Evolutionary conservation across 1,140 invertebrate species (phyloP).

Genomic region (Drosophila nannoptera): DNA sequence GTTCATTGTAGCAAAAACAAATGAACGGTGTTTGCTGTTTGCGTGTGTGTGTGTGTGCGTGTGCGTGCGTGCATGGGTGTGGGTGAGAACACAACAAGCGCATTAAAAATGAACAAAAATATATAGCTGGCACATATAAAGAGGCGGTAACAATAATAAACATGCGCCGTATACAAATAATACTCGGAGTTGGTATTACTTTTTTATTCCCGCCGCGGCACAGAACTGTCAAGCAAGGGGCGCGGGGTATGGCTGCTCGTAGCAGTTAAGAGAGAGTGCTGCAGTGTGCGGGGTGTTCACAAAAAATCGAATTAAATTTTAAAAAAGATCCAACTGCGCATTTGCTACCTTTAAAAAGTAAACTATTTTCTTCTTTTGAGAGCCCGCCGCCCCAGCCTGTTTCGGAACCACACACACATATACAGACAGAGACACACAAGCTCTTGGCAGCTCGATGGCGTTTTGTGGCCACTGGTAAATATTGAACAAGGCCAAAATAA

Average conservation of each 20-base stretch:
- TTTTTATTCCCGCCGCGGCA: slow-evolving; percentile 3
- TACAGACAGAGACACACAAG: neutral
- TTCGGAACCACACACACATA: too few relatives aligned
- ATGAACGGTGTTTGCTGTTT: neutral
- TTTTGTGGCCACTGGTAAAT: slow-evolving; percentile 25
- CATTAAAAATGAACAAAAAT: slow-evolving; percentile 43
- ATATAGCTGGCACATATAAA: slow-evolving; percentile 27
- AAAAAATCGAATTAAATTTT: slow-evolving; percentile 54
- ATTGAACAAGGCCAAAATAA: slow-evolving; percentile 19
- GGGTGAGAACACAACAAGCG: slow-evolving; percentile 40
- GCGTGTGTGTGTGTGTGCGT: neutral
- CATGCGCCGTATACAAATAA: slow-evolving; percentile 40
- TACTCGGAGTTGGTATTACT: neutral
- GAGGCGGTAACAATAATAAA: slow-evolving; percentile 37
- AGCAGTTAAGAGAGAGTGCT: too few relatives aligned
- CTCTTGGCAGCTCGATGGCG: neutral
- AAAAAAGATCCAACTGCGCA: slow-evolving; percentile 50
- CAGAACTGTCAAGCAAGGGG: slow-evolving; percentile 32
- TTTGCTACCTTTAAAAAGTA: slow-evolving; percentile 36
- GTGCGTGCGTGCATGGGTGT: slow-evolving; percentile 6
- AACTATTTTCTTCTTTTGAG: slow-evolving; percentile 31
- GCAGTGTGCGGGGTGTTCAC: neutral
- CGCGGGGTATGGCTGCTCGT: neutral
- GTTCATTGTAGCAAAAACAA: slow-evolving; percentile 28
- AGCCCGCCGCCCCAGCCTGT: too few relatives aligned